phyloP scores from a whole-genome alignment of 2,113 vertebrate genomes.

The Corapipo altera region DNA sequence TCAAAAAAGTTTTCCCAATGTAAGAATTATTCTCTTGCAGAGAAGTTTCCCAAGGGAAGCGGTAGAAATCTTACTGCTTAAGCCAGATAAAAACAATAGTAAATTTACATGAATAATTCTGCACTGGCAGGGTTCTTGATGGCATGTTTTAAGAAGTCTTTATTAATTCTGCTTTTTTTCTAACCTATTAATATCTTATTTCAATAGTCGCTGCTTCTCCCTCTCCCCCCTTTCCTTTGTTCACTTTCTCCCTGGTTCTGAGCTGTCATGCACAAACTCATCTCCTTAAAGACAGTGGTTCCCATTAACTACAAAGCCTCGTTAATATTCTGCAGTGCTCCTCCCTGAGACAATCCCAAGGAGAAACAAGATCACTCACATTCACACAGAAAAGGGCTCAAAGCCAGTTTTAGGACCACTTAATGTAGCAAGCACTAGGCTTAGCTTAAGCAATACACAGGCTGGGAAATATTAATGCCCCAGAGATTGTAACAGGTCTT shows the following conservation, averaged over 20 bases:
- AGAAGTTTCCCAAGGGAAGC: neutral
- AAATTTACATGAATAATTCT: conserved; percentile 50
- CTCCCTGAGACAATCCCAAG: conserved; percentile 5
- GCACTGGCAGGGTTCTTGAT: conserved; percentile 36
- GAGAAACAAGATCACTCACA: neutral
- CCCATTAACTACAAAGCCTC: neutral
- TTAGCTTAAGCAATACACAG: neutral
- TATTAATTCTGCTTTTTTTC: conserved; percentile 41
- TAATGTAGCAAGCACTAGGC: neutral
- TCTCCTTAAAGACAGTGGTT: conserved; percentile 39
- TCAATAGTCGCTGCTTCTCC: conserved; percentile 17
- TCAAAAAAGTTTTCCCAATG: neutral
- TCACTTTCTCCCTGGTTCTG: conserved; percentile 9
- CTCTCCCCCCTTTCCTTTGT: conserved; percentile 35
- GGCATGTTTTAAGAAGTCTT: conserved; percentile 39
- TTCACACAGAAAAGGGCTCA: neutral
- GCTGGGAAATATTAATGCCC: neutral
- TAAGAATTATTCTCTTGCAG: neutral
- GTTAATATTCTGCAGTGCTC: conserved; percentile 36
- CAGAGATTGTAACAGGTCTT: neutral
- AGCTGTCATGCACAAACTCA: conserved; percentile 47
- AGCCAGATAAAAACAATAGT: conserved; percentile 52
- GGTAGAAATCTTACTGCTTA: neutral
- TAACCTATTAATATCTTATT: conserved; percentile 63
- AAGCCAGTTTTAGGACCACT: neutral